Evolutionary conservation across 2,797 vertebrate species (phyloP).

Genomic region (Periparus ater): DNA sequence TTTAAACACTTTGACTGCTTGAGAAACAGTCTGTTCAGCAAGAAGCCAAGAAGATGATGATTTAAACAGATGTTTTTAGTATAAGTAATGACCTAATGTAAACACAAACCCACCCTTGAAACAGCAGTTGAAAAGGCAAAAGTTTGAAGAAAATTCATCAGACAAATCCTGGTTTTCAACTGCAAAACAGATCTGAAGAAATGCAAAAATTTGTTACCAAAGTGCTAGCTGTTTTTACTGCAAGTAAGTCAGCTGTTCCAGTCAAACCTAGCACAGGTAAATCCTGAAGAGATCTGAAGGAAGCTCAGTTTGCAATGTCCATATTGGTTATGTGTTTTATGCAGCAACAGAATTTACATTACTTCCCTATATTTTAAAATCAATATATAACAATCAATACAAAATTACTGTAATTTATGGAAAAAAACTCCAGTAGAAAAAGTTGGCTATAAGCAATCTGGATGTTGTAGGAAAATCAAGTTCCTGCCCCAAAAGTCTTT

Average conservation of each 20-base stretch:
- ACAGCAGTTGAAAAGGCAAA: background rate
- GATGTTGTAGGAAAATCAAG: background rate
- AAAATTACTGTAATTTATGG: background rate
- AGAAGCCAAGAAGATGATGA: background rate
- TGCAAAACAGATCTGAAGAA: background rate
- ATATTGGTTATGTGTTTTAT: background rate
- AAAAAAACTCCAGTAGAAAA: background rate
- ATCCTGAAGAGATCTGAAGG: background rate
- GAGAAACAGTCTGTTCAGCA: background rate
- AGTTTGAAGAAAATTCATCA: background rate
- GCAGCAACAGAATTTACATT: background rate
- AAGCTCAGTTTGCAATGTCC: background rate
- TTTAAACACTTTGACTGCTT: background rate
- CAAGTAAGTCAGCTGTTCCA: background rate
- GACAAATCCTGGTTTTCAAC: background rate
- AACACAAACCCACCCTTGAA: background rate
- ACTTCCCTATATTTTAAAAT: background rate
- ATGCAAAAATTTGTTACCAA: background rate
- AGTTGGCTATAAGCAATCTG: background rate
- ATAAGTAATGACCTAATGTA: background rate
- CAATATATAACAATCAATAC: background rate
- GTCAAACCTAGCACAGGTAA: background rate
- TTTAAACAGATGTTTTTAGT: background rate
- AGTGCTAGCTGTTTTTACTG: background rate
- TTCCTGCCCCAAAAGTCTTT: background rate